Percentiles rank a stretch among this genome's conserved stretches.
Conservation (phyloP, 2,113 vertebrate species). For the Boleophthalmus pectinirostris region DNA sequence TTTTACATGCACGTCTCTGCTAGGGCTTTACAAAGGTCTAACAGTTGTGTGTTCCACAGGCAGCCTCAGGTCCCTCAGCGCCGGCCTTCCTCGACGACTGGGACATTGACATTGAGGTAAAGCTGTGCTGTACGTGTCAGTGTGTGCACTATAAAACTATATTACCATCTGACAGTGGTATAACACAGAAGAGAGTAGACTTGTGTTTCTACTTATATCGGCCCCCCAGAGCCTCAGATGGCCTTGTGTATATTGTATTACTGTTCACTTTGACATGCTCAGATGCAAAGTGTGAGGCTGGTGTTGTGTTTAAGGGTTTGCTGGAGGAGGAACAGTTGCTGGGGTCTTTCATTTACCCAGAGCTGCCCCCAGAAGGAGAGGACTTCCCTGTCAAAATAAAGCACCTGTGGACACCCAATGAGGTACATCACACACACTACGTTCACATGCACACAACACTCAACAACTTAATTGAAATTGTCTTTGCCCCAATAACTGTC, state of each 20-base stretch:
- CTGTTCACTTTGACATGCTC: not conserved
- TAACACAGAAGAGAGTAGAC: not conserved
- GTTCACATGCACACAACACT: too few species aligned
- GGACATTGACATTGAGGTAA: slow-evolving; percentile 80
- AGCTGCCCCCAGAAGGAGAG: slow-evolving; percentile 74
- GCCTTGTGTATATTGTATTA: not conserved
- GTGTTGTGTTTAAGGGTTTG: slow-evolving; percentile 74
- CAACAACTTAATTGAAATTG: too few species aligned
- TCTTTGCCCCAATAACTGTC: too few species aligned
- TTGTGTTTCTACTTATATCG: not conserved
- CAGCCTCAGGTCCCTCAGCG: slow-evolving; percentile 10
- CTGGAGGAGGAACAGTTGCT: slow-evolving; percentile 41
- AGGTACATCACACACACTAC: slow-evolving; percentile 70
- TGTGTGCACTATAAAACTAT: not conserved
- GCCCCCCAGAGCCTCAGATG: too few species aligned
- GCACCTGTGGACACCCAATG: slow-evolving; percentile 86
- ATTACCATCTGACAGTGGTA: too few species aligned
- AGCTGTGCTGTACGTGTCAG: not conserved
- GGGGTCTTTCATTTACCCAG: slow-evolving; percentile 66
- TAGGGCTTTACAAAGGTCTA: not conserved
- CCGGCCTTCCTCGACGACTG: slow-evolving; percentile 66
- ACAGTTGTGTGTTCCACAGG: slow-evolving; percentile 45
- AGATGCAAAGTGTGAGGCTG: not conserved
- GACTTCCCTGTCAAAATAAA: slow-evolving; percentile 81
- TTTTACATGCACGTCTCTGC: too few species aligned